A percentile compares a stretch with the other conserved stretches of the same genome.
Conservation (phyloP, 2,888 invertebrate species). For the Amphipoea oculea region DNA sequence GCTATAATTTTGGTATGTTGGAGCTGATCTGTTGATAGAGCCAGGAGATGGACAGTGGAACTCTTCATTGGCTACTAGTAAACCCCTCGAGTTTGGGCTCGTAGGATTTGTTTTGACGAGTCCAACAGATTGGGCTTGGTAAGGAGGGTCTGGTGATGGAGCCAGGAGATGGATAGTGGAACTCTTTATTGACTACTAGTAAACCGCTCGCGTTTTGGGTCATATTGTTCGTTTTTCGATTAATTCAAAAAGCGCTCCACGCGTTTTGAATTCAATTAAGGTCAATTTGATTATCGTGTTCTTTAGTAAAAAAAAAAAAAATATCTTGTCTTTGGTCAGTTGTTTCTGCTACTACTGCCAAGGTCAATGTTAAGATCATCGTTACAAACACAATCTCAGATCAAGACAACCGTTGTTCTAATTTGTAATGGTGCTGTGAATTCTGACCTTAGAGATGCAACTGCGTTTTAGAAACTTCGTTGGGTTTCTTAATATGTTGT, state of each 20-base stretch:
- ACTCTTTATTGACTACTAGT: neutral
- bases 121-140: too few relatives aligned
- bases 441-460: neutral
- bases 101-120: too few relatives aligned
- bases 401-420: neutral
- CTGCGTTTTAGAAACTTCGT: neutral
- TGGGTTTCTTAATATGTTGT: constrained; percentile 4
- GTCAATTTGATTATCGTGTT: neutral
- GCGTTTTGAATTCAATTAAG: neutral
- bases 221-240: neutral
- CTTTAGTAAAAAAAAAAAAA: too few relatives aligned
- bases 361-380: neutral
- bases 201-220: neutral
- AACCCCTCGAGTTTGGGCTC: too few relatives aligned
- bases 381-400: neutral
- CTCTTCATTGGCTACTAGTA: too few relatives aligned
- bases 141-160: neutral
- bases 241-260: neutral
- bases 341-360: neutral
- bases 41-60: too few relatives aligned
- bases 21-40: neutral
- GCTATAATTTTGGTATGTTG: neutral
- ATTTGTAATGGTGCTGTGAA: neutral
- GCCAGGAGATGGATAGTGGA: neutral
- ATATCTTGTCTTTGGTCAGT: neutral